Evolutionary conservation across 2,113 vertebrate genomes (phyloP), one percentile per base, ranked within the genome.

Genomic region (Chaetops frenatus): DNA sequence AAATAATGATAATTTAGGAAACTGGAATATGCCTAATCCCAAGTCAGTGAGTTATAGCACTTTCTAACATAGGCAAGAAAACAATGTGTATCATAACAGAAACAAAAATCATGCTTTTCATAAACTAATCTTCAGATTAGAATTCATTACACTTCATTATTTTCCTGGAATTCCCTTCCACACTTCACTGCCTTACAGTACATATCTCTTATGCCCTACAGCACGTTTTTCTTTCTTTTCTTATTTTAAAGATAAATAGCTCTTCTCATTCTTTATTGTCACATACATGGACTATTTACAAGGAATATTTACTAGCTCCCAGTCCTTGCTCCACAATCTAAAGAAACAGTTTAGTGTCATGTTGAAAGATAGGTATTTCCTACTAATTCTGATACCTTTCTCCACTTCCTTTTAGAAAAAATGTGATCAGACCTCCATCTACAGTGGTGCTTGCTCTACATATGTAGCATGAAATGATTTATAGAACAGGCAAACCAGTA

Each of bases 71-170:
- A 86, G 50, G 28, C 31, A 88, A 40, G 33, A 81, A 87, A 81
- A 44, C 6, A 27, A 17, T 10, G 3, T 57, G 20, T 36, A 36
- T 33, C 6, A 8, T 45, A 86, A 77, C 9, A 94, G 25, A 6
- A 42, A 70, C 15, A 94, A 92, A 92, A 81, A 84, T 66, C 27
- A 27, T 36, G 6, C 7, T 56, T 84, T 62, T 71, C 36, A 81
- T 44, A 84, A 81, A 76, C 6, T 1, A 8, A 57, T 67, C 19
- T 54, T 69, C 36, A 54, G 33, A 78, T 74, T 62, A 62, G 10
- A 89, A 91, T 67, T 56, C 0, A 0, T 38, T 60, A 60, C 1
- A 2, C 12, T 11, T 19, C 6, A 61, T 6, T 29, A 17, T 35
- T 86, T 87, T 81, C 7, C 16, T 76, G 27, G 36, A 79, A 91